These are phyloP conservation scores for Channa maculata DNA, from an alignment of 2,113 vertebrate genomes.

Conservation along the genomic window DNA sequence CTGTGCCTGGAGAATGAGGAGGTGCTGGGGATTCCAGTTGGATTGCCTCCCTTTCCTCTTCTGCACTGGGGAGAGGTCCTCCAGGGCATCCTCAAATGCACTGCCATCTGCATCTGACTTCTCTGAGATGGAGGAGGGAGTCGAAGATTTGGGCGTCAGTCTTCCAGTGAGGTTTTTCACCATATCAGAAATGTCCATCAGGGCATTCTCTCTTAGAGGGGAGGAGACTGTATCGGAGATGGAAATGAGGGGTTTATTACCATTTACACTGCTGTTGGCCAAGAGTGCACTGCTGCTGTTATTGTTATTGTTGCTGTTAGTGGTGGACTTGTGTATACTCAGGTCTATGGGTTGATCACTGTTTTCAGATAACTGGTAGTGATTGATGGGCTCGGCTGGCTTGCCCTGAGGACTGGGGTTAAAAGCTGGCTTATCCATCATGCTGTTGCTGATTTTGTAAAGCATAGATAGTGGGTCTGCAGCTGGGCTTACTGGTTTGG, in stretches of 20 bases:
- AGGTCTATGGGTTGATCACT: slow-evolving; percentile 97
- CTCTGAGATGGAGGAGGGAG: slow-evolving; percentile 95
- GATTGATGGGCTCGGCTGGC: slow-evolving; percentile 89
- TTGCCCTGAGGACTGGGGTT: slow-evolving; percentile 90
- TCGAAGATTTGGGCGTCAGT: slow-evolving; percentile 97
- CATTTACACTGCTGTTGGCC: slow-evolving; percentile 71
- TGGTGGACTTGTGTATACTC: slow-evolving; percentile 92
- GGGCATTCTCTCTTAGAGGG: slow-evolving; percentile 92
- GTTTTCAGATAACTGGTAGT: slow-evolving; percentile 91
- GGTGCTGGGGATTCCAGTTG: slow-evolving; percentile 99
- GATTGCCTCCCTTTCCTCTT: slow-evolving; percentile 98
- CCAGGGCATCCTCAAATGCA: slow-evolving; percentile 95
- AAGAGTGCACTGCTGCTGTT: slow-evolving; percentile 70
- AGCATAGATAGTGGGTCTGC: slow-evolving; percentile 97
- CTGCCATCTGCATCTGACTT: slow-evolving; percentile 97
- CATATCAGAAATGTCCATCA: slow-evolving; percentile 99
- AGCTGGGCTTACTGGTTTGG: slow-evolving; percentile 92
- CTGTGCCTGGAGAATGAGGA: slow-evolving; percentile 98
- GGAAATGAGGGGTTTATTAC: slow-evolving; percentile 85
- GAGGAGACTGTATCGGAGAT: slow-evolving; percentile 87
- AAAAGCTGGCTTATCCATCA: slow-evolving; percentile 95
- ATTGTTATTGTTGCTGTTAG: slow-evolving; percentile 90
- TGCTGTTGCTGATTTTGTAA: slow-evolving; percentile 98
- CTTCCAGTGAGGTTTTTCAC: slow-evolving; percentile 98
- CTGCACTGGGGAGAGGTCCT: slow-evolving; percentile 95